Base-by-base conservation (phyloP, 2,797 vertebrate genomes). In the Steatocranus sp. region DNA sequence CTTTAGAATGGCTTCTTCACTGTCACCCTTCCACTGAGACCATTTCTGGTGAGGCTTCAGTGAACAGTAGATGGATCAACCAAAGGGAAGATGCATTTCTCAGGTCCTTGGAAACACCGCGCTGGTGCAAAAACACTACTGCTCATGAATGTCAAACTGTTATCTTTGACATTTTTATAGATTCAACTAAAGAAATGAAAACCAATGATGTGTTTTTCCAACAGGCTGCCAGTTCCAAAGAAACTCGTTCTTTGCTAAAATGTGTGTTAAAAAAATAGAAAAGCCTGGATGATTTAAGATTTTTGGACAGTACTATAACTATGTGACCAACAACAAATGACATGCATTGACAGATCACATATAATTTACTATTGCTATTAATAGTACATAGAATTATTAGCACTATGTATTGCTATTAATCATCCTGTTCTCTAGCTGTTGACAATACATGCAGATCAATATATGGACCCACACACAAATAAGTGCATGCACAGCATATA, bases 291-390 rank as follows among this genome's bases (percentile, higher is more conserved):
- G 38, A 17, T 25, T 68, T 25, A 68, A 41, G 36, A 11, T 15
- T 25, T 27, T 43, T 43, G 63, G 14, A 43, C 63, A 68, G 14
- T 61, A 61, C 3, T 32, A 1, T 32, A 30, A 32, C 56, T 61
- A 48, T 85, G 25, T 70, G 50, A 86, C 79, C 58, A 63, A 46
- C 80, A 88, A 84, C 76, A 82, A 84, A 84, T 84, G 85, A 80
- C 76, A 86, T 76, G 83, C 79, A 83, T 84, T 58, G 66, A 34
- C 80, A 56, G 23, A 61, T 75, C 23, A 46, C 73, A 81, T 75
- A 48, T 36, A 80, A 61, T 54, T 61, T 61, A 61, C 10, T 61
- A n/a, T n/a, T n/a, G 10, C 18, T 61, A 61, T 61, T 61, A 61
- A 61, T 61, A 61, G 30, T n/a, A 4, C 30, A 61, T 61, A n/a